phyloP scores from a whole-genome alignment of 2,113 vertebrate species.

The Phalacrocorax carbo region DNA sequence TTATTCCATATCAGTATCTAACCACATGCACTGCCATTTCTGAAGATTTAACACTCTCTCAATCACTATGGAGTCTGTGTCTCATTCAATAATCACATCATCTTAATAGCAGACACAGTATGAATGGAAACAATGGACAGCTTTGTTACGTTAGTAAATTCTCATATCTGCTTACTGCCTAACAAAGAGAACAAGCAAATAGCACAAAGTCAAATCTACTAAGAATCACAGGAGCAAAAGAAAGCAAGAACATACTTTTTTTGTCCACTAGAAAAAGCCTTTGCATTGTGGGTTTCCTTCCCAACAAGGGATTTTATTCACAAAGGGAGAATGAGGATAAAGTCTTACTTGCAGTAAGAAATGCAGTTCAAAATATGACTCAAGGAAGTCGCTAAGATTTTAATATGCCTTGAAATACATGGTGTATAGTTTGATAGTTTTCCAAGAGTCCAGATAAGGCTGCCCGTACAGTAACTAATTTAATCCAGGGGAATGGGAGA shows the following conservation, averaged over 20 bases:
- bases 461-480: neutral
- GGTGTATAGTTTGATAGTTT: neutral
- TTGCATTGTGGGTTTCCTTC: neutral
- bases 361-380: neutral
- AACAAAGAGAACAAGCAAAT: constrained; percentile 19
- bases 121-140: constrained; percentile 68
- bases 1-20: constrained; percentile 75
- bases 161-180: neutral
- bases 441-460: neutral
- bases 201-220: constrained; percentile 24
- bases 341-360: neutral
- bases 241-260: neutral
- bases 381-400: neutral
- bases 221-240: constrained; percentile 1
- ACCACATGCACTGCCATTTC: constrained; percentile 72
- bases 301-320: neutral
- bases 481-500: neutral
- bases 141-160: constrained; percentile 18
- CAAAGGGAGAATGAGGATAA: neutral
- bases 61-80: constrained; percentile 71
- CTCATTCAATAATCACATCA: constrained; percentile 73
- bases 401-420: neutral
- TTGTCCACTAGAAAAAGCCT: neutral
- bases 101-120: constrained; percentile 66
- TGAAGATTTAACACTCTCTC: constrained; percentile 72